phyloP scores from a whole-genome alignment of 2,797 vertebrate species.

The Peromyscus nudipes region DNA sequence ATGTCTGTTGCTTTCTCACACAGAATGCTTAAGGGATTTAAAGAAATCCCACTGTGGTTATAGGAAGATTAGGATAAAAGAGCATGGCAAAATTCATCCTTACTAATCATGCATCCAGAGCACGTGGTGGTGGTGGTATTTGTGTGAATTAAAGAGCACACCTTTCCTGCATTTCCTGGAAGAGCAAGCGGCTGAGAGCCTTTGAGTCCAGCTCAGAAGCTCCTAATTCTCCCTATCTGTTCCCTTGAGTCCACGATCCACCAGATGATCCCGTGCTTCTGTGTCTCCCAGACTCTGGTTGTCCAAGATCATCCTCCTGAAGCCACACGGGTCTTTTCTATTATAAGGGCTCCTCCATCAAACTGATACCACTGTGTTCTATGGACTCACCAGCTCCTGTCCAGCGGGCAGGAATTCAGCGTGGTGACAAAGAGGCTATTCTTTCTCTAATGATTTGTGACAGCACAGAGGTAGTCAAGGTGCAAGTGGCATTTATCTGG shows the following conservation, averaged over 20 bases:
- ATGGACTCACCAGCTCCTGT: constrained; percentile 7
- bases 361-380: neutral
- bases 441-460: neutral
- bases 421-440: neutral
- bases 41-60: constrained; percentile 58
- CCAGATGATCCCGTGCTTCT: constrained; percentile 39
- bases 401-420: neutral
- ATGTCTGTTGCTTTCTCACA: constrained; percentile 51
- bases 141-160: constrained; percentile 34
- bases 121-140: neutral
- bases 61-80: constrained; percentile 63
- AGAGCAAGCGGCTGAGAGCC: neutral
- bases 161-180: neutral
- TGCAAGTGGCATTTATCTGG: neutral
- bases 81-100: constrained; percentile 26
- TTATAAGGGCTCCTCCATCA: neutral
- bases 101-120: neutral
- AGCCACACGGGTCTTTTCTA: constrained; percentile 26
- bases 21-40: constrained; percentile 54
- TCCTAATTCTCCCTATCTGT: neutral
- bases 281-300: constrained; percentile 43
- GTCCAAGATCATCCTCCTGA: neutral
- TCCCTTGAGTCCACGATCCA: neutral
- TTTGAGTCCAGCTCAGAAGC: neutral
- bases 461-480: neutral